Evolutionary conservation across 2,113 vertebrate genomes (phyloP), one percentile per base, ranked within the genome.

Genomic region (Synodontis membranacea): DNA sequence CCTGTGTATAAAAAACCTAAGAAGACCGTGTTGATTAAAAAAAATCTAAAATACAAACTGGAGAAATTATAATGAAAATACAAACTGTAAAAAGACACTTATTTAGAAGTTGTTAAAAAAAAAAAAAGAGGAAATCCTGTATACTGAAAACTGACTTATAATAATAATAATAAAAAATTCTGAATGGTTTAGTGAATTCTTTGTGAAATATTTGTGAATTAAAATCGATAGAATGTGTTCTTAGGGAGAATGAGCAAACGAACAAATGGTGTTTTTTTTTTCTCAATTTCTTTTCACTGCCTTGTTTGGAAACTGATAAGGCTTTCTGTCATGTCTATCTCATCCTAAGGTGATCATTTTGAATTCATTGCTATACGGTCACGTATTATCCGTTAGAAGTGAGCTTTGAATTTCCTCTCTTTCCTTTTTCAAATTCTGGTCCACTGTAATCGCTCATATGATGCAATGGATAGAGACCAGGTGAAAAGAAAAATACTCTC

Each of bases 381-480:
- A 78, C 9, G 12, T n/a, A 48, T 50, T 19, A 31, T 31, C 74
- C 28, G 17, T 76, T 48, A 48, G 28, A 50, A 31, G 0, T 28
- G 72, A 50, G 74, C 19, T 76, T 28, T 48, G 7, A 76, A 76
- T 76, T 76, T 31, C 25, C n/a, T 17, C 28, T 80, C 4, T 58
- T 58, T 8, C 23, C 1, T 80, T 58, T 80, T 54, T 80, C 23
- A 25, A 39, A 80, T 58, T 46, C 46, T 58, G 21, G 5, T 58
- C 78, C 11, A 6, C 31, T 56, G 19, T 56, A 56, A 56, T 58
- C 21, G 1, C 37, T 80, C 52, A 80, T 25, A 80, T 80, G 78
- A 58, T 80, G 78, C 78, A 80, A 80, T 42, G 37, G 78, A 58
- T 58, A 80, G 78, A 80, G 28, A 80, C 58, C 12, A 58, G 54